Evolutionary conservation across 2,797 vertebrate species (phyloP), one percentile per base, ranked within the genome.

Genomic region (Anableps anableps): DNA sequence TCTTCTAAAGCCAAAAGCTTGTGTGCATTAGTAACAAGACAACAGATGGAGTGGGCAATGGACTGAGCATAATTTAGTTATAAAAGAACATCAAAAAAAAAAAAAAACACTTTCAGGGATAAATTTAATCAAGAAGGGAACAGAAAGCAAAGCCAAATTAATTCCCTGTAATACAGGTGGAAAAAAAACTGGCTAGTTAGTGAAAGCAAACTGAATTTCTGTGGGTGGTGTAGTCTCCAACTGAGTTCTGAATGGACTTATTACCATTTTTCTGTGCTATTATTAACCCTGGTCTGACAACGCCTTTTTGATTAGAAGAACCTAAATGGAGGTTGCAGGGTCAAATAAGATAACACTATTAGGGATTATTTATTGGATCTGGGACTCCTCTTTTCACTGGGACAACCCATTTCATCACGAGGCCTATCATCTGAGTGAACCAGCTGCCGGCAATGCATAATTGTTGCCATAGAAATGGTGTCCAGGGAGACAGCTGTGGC

Each of bases 401-500:
- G 85, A 86, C 83, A 87, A 86, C 88, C 87, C 86, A 81, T 89
- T 89, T 91, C 88, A 88, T 86, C 86, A 88, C 48, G 74, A 87
- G 83, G 83, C 76, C 87, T 83, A 89, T 89, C 88, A 90, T 89
- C 82, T 60, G 74, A 86, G 79, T 26, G 80, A 84, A 73, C 77
- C 85, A 84, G 86, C 86, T 88, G 88, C 79, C 78, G 77, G 90
- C 76, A 41, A 87, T 85, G 89, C 82, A 93, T 88, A 89, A 89
- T 88, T 71, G 92, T 94, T 88, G 88, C 93, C 91, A 94, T 94
- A 89, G 93, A 85, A 89, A 95, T 79, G 71, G 88, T 91, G 89
- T 92, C 90, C 89, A 84, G 84, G 87, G 89, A 92, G 91, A 93
- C 93, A 92, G 92, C 87, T 88, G 92, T 92, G 90, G 92, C 91